Evolutionary conservation across 2,888 invertebrate genomes (phyloP).

Genomic region (Sphecodes monilicornis): DNA sequence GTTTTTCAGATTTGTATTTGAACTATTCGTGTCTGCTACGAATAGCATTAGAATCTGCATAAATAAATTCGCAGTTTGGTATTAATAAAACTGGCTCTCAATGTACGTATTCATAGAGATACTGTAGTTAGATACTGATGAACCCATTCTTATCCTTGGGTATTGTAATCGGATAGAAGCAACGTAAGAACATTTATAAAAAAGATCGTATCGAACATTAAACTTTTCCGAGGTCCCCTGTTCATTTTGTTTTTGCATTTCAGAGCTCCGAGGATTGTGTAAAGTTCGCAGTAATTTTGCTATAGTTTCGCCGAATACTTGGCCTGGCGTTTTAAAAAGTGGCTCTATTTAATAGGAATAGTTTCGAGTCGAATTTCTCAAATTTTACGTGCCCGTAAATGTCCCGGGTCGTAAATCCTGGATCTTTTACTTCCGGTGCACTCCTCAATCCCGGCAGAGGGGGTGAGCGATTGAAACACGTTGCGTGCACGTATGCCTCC

Average conservation of each 20-base stretch:
- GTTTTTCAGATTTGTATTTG: background rate
- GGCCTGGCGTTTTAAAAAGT: background rate
- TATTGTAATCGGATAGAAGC: too few relatives aligned
- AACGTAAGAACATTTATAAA: background rate
- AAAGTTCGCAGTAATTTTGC: background rate
- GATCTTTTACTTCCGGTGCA: conserved; percentile 31
- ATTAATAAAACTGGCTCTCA: background rate
- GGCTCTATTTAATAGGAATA: background rate
- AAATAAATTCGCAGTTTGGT: too few relatives aligned
- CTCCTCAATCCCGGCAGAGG: background rate
- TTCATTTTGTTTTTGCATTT: background rate
- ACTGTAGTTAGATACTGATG: background rate
- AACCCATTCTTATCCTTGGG: background rate
- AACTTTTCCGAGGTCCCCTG: background rate
- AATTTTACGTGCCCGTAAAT: conserved; percentile 36
- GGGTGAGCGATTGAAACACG: conserved; percentile 32
- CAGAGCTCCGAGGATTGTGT: background rate
- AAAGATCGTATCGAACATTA: background rate
- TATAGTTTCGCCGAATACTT: background rate
- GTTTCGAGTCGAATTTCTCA: background rate
- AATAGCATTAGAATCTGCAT: too few relatives aligned
- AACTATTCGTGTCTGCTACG: background rate
- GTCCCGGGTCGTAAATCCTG: conserved; percentile 30
- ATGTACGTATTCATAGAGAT: background rate
- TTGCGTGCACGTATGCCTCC: conserved; percentile 31